These are phyloP conservation scores for Aphrophora alni DNA, from an alignment of 2,888 invertebrate species.

Conservation along the genomic window DNA sequence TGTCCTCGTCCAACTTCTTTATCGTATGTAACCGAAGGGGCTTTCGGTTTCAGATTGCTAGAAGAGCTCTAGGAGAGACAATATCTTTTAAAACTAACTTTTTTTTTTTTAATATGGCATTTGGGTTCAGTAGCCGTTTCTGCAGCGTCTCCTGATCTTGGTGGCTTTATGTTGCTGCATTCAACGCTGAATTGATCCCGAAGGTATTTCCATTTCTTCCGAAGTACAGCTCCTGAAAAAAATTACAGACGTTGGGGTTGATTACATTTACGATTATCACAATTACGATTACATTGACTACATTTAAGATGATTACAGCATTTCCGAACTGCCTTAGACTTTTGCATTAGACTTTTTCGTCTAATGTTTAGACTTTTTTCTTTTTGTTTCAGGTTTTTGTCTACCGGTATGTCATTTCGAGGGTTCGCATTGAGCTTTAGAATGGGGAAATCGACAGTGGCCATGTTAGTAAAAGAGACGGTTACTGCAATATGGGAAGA, in stretches of 20 bases:
- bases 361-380: no score
- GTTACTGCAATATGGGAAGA: slow-evolving; percentile 37
- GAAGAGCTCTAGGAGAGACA: slow-evolving; percentile 28
- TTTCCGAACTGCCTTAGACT: no score
- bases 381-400: slow-evolving; percentile 36
- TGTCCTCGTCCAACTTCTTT: slow-evolving; percentile 21
- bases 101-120: slow-evolving; percentile 19
- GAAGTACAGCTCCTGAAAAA: slow-evolving; percentile 18
- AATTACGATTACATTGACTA: no score
- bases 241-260: slow-evolving; percentile 22
- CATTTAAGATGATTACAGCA: no score
- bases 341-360: no score
- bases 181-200: slow-evolving; percentile 32
- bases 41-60: slow-evolving; percentile 23
- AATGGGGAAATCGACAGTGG: slow-evolving; percentile 36
- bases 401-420: slow-evolving; percentile 34
- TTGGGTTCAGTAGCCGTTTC: slow-evolving; percentile 21
- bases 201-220: slow-evolving; percentile 34
- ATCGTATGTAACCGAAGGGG: slow-evolving; percentile 7
- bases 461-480: slow-evolving; percentile 32
- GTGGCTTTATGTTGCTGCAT: slow-evolving; percentile 24
- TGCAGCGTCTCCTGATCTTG: slow-evolving; percentile 27
- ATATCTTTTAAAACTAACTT: slow-evolving; percentile 31
- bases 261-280: no score
- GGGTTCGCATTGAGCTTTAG: slow-evolving; percentile 37